These are phyloP conservation scores for Hypocryptadius cinnamomeus DNA, from an alignment of 2,113 vertebrate species.

Conservation along the genomic window DNA sequence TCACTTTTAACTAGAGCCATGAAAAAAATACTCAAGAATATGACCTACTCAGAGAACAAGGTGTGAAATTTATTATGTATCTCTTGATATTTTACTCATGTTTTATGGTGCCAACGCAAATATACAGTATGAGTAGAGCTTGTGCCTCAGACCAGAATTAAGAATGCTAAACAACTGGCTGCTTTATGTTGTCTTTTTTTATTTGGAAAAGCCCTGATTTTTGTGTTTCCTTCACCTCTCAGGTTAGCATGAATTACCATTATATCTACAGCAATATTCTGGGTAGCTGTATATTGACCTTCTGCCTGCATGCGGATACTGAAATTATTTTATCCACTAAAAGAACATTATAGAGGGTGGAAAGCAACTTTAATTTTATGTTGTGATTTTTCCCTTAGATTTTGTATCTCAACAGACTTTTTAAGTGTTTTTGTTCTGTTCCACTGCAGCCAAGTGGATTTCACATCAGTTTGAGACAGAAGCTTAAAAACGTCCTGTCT, in stretches of 20 bases:
- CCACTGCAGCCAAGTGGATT: neutral
- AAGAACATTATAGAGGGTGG: neutral
- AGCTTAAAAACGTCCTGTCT: neutral
- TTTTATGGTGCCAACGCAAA: conserved; percentile 30
- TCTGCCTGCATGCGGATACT: neutral
- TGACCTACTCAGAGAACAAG: neutral
- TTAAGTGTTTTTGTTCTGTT: neutral
- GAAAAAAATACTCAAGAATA: neutral
- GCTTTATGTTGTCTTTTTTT: neutral
- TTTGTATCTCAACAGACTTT: neutral
- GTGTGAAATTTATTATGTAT: conserved; percentile 13
- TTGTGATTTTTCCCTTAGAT: neutral
- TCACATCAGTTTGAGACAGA: neutral
- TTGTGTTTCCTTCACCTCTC: neutral
- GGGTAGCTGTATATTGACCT: neutral
- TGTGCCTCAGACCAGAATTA: neutral
- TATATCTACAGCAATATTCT: neutral
- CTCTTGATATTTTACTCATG: neutral
- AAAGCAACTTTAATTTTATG: neutral
- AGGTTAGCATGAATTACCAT: neutral
- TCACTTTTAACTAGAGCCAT: neutral
- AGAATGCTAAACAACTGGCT: neutral
- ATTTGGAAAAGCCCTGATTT: neutral
- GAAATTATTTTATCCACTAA: neutral
- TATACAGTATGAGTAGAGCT: neutral